These are phyloP conservation scores for Lycaena phlaeas DNA, from an alignment of 2,888 invertebrate genomes.

Conservation along the genomic window DNA sequence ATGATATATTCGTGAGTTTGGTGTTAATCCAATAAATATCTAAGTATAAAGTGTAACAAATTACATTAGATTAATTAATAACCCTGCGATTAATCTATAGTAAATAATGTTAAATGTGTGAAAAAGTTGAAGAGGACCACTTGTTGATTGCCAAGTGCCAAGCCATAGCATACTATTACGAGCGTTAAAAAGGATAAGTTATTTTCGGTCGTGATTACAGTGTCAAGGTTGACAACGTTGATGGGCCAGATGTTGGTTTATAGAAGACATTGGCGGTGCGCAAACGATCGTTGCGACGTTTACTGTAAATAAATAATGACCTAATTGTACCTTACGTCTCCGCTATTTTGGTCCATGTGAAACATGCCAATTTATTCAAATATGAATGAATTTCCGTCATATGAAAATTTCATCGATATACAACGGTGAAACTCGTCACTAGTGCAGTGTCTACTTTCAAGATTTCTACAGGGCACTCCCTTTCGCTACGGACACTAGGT, in stretches of 20 bases:
- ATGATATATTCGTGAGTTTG: no score
- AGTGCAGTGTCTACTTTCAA: constrained; percentile 44
- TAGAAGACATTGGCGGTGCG: constrained; percentile 37
- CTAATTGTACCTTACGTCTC: constrained; percentile 56
- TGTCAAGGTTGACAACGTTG: constrained; percentile 49
- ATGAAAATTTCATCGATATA: constrained; percentile 20
- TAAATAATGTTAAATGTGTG: no score
- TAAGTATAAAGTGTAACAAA: no score
- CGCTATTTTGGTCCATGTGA: constrained; percentile 55
- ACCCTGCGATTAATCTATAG: no score
- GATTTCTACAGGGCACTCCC: constrained; percentile 56
- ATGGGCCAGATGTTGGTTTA: constrained; percentile 38
- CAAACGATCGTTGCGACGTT: constrained; percentile 40
- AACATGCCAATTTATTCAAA: constrained; percentile 22
- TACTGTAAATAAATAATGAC: constrained; percentile 69
- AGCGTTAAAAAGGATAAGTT: constrained; percentile 8
- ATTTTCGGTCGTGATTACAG: constrained; percentile 29
- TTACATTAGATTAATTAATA: no score
- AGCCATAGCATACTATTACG: constrained; percentile 19
- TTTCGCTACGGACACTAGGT: constrained; percentile 34
- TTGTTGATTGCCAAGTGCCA: no score
- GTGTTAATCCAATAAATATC: no score
- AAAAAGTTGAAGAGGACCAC: no score
- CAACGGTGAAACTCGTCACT: constrained; percentile 25
- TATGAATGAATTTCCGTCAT: constrained; percentile 14